Conservation (phyloP, 2,797 vertebrate genomes). For the Xenentodon cancila region DNA sequence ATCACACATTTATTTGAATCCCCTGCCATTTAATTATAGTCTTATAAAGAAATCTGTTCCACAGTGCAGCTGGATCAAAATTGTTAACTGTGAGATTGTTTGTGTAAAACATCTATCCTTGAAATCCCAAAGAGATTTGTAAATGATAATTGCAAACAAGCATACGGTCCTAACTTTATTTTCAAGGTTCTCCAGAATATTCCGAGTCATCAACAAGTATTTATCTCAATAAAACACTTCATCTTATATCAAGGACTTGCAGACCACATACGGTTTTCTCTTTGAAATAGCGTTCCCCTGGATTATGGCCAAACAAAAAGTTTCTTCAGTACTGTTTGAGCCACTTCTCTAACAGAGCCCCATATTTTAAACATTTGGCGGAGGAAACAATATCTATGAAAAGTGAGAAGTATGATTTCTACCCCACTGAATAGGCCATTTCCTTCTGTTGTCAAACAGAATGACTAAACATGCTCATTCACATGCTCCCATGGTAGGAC, state of each 20-base stretch:
- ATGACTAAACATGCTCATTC: constrained; percentile 85
- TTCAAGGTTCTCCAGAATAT: constrained; percentile 27
- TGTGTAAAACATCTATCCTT: constrained; percentile 28
- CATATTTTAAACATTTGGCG: constrained; percentile 75
- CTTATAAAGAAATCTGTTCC: constrained; percentile 1
- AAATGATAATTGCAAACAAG: constrained; percentile 31
- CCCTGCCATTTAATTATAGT: constrained; percentile 7
- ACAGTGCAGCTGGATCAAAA: no score
- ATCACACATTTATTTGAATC: constrained; percentile 17
- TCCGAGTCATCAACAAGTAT: constrained; percentile 31
- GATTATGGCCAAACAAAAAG: constrained; percentile 74
- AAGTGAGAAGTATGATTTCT: constrained; percentile 77
- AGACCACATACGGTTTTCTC: constrained; percentile 39
- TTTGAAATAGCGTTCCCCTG: constrained; percentile 40
- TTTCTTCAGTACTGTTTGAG: constrained; percentile 62
- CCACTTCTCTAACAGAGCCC: constrained; percentile 64
- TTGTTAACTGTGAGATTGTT: neutral
- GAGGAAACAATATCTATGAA: constrained; percentile 76
- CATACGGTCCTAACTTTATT: constrained; percentile 10
- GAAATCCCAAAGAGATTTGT: constrained; percentile 30
- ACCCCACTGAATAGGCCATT: constrained; percentile 78
- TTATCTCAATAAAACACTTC: constrained; percentile 12
- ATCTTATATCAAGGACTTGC: constrained; percentile 29
- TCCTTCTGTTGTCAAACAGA: constrained; percentile 88
- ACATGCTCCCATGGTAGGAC: constrained; percentile 79